Conservation (phyloP, 2,888 invertebrate genomes). For the Elysia crispata region DNA sequence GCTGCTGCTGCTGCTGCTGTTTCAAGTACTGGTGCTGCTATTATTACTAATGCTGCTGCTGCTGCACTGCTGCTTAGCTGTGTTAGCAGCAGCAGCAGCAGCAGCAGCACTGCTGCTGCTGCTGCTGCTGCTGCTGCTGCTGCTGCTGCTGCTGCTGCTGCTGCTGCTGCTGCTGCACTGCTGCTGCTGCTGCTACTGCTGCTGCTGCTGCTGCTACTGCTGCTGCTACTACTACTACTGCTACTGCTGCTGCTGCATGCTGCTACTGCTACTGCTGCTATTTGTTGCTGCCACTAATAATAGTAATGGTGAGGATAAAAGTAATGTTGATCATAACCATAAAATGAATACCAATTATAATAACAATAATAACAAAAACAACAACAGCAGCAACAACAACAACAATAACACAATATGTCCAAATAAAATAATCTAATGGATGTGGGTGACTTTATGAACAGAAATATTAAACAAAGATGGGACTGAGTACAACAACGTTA, state of each 20-base stretch:
- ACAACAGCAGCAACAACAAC: no score
- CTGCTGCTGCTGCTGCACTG: background rate
- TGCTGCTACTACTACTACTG: background rate
- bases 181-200: background rate
- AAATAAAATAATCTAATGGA: no score
- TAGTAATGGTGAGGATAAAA: no score
- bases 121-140: background rate
- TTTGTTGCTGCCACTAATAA: background rate
- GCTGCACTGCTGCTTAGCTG: background rate
- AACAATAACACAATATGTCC: no score
- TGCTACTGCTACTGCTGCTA: no score
- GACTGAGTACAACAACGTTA: no score
- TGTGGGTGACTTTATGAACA: no score
- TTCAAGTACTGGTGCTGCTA: background rate
- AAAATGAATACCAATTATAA: background rate
- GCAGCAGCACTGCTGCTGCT: background rate
- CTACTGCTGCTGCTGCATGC: no score
- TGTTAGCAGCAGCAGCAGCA: slow-evolving; percentile 5
- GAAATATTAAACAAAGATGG: no score
- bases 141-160: background rate
- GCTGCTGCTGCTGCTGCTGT: background rate
- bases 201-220: background rate
- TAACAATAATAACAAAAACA: no score
- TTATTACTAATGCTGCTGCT: no score
- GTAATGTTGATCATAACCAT: background rate